Conservation (phyloP, 2,888 invertebrate species). For the Sylvicola cinctus region DNA sequence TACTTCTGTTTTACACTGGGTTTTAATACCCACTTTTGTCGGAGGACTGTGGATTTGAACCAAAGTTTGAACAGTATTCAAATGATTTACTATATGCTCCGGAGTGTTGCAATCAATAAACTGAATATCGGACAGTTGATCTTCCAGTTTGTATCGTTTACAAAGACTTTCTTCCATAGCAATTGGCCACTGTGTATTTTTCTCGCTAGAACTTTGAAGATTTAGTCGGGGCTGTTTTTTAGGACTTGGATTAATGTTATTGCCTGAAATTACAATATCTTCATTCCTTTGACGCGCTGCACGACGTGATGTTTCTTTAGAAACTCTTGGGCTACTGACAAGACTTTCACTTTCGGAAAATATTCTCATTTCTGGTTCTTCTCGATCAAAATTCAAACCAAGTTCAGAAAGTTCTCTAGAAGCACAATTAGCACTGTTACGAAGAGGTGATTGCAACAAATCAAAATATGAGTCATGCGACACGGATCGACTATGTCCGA, state of each 20-base stretch:
- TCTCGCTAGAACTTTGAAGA: constrained; percentile 15
- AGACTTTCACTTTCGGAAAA: constrained; percentile 71
- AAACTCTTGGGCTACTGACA: constrained; percentile 34
- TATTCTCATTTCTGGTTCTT: constrained; percentile 69
- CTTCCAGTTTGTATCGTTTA: constrained; percentile 51
- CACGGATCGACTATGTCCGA: constrained; percentile 41
- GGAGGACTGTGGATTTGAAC: constrained; percentile 25
- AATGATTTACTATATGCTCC: constrained; percentile 28
- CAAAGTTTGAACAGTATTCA: constrained; percentile 19
- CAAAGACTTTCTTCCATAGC: constrained; percentile 28
- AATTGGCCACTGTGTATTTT: not conserved
- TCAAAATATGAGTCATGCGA: constrained; percentile 91
- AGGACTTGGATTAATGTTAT: constrained; percentile 36
- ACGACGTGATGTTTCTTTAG: constrained; percentile 26
- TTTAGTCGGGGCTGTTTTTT: constrained; percentile 36
- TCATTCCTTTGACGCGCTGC: constrained; percentile 32
- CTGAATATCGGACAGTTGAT: constrained; percentile 55
- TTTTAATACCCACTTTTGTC: constrained; percentile 8
- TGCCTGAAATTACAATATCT: constrained; percentile 30
- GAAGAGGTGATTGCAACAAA: constrained; percentile 24
- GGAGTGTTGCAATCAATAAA: constrained; percentile 65
- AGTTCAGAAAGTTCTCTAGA: constrained; percentile 61
- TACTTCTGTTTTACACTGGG: constrained; percentile 1
- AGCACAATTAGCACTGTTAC: constrained; percentile 19
- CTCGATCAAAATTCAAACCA: constrained; percentile 61